Base-by-base conservation (phyloP, 2,888 invertebrate genomes). In the Pristionchus arcanus region DNA sequence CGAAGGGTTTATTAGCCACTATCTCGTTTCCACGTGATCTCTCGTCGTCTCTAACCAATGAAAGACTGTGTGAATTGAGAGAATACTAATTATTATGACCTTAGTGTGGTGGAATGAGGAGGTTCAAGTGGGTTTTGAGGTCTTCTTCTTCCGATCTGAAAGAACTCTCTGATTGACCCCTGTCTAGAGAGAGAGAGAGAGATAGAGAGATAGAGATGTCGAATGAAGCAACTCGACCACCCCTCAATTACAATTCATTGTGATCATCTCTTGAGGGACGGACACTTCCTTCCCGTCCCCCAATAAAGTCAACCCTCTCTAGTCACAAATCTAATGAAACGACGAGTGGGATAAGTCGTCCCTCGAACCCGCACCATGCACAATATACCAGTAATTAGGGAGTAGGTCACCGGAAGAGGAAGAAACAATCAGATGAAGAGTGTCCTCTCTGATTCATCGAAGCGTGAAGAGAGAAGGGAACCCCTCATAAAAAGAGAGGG, bases 201-300 rank as follows among this genome's bases (percentile, higher is more conserved):
- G n/a, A n/a, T n/a, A n/a, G n/a, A 59, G 59, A 59, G 59, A 4
- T 16, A 4, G 59, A 59, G 63, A n/a, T 63, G 63, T 3, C 25
- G 5, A 68, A 15, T 74, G 74, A 74, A 74, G 74, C 74, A 21
- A 37, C 37, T 37, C 37, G 37, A 37, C 74, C 37, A 74, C 74
- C 81, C 81, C 81, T 81, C 81, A 81, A 81, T 81, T 81, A 81
- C 81, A 81, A 81, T 81, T 81, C 81, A 81, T 81, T 81, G 81
- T 81, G 81, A 49, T 81, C 42, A 81, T 81, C 81, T 81, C n/a
- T n/a, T 19, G 49, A 49, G 49, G 49, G 81, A 15, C n/a, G 49
- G 49, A 81, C 81, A 81, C 81, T 81, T 81, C 81, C 81, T 81
- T 81, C 81, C 81, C 42, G 49, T 11, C 49, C 16, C 5, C 81